phyloP scores from a whole-genome alignment of 2,888 invertebrate species.

The Drosophila merina region DNA sequence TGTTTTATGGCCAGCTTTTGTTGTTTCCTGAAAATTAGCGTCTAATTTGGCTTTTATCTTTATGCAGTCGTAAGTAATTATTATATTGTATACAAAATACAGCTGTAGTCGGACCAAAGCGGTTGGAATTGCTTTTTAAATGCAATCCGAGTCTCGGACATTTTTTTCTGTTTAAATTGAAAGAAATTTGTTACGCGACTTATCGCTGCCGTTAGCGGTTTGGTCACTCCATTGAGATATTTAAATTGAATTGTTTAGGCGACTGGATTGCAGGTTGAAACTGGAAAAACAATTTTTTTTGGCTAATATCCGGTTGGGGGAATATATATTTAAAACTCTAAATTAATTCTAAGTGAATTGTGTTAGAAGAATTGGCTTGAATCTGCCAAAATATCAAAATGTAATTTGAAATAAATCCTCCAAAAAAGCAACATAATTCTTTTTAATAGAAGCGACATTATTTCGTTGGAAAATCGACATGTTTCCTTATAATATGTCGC shows the following conservation, averaged over 20 bases:
- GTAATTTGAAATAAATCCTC: too few species aligned
- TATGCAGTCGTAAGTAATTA: constrained; percentile 73
- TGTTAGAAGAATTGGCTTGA: too few species aligned
- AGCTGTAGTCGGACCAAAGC: constrained; percentile 27
- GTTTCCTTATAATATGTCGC: not conserved
- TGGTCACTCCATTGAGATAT: constrained; percentile 49
- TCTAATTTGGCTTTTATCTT: constrained; percentile 77
- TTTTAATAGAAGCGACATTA: too few species aligned
- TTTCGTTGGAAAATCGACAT: not conserved
- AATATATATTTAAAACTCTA: constrained; percentile 1
- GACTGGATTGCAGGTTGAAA: constrained; percentile 1
- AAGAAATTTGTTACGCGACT: constrained; percentile 57
- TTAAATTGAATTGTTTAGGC: constrained; percentile 37
- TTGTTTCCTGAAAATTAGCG: constrained; percentile 67
- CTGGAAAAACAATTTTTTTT: not conserved
- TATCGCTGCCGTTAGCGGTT: constrained; percentile 55
- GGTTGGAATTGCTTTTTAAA: constrained; percentile 63
- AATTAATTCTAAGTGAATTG: not conserved
- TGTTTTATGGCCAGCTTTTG: constrained; percentile 36
- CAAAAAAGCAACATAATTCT: too few species aligned
- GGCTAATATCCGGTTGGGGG: constrained; percentile 23
- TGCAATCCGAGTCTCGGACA: constrained; percentile 25
- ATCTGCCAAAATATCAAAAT: too few species aligned
- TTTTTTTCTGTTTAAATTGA: constrained; percentile 52
- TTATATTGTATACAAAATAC: constrained; percentile 54